Conservation (phyloP, 2,797 vertebrate genomes). For the Gallirallus australis region DNA sequence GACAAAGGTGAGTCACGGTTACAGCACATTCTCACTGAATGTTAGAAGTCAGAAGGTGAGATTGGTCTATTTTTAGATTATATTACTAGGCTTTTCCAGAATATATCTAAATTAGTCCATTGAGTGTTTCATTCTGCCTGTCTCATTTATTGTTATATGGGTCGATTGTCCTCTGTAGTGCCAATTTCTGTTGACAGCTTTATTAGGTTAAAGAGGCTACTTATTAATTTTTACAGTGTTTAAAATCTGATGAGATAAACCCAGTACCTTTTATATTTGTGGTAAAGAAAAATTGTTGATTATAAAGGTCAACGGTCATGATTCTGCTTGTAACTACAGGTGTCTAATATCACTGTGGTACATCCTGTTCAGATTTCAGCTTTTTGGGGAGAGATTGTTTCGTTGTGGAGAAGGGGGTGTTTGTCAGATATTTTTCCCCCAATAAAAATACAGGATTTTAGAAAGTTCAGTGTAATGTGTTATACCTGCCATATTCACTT, state of each 20-base stretch:
- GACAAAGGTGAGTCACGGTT: background rate
- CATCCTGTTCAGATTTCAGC: background rate
- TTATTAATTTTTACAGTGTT: background rate
- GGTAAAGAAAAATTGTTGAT: background rate
- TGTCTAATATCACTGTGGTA: background rate
- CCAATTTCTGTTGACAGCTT: background rate
- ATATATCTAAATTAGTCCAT: background rate
- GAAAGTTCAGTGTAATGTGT: background rate
- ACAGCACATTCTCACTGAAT: background rate
- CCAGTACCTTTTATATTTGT: background rate
- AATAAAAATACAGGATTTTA: background rate
- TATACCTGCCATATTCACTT: background rate
- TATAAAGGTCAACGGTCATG: background rate
- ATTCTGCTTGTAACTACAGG: background rate
- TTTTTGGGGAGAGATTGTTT: fast-evolving
- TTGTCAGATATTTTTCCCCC: background rate
- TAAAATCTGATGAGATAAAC: background rate
- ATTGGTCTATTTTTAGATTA: background rate
- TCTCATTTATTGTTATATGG: background rate
- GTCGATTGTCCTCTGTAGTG: background rate
- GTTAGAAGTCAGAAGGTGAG: background rate
- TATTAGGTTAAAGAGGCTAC: background rate
- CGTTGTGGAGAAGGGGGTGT: fast-evolving
- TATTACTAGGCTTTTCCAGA: background rate
- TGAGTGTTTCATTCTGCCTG: background rate